These are phyloP conservation scores for Catharus minimus DNA, from an alignment of 2,113 vertebrate species.

Conservation along the genomic window DNA sequence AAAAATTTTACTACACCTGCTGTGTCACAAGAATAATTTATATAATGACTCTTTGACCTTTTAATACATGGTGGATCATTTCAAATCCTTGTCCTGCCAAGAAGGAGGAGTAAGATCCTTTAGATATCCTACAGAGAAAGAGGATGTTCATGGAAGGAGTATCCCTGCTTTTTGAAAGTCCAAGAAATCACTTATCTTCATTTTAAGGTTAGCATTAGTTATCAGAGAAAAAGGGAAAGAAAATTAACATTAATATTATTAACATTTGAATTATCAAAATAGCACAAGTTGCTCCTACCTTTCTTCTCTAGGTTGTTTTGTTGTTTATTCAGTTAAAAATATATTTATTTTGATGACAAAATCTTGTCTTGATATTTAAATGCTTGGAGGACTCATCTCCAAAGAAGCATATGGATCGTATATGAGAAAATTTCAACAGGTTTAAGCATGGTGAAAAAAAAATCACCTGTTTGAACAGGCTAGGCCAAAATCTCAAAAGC, in stretches of 20 bases:
- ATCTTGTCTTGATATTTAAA: neutral
- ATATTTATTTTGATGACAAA: neutral
- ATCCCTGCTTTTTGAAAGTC: neutral
- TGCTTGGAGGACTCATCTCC: neutral
- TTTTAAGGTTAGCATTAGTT: neutral
- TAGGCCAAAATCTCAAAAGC: neutral
- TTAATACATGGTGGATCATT: neutral
- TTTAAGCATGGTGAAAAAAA: neutral
- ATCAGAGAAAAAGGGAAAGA: neutral
- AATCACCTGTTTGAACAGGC: neutral
- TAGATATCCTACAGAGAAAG: neutral
- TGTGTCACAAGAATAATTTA: neutral
- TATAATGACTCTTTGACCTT: neutral
- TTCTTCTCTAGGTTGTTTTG: neutral
- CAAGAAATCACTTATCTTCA: neutral
- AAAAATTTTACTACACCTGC: neutral
- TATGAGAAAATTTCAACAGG: neutral
- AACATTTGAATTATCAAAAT: neutral
- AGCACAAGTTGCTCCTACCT: fast-evolving
- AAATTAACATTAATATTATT: neutral
- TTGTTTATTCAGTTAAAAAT: neutral
- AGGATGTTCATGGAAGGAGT: neutral
- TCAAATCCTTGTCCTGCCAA: neutral
- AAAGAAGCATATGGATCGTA: neutral
- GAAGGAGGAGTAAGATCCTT: neutral